These are phyloP conservation scores for Cremastinae sp. DNA, from an alignment of 2,888 invertebrate genomes.

Conservation along the genomic window DNA sequence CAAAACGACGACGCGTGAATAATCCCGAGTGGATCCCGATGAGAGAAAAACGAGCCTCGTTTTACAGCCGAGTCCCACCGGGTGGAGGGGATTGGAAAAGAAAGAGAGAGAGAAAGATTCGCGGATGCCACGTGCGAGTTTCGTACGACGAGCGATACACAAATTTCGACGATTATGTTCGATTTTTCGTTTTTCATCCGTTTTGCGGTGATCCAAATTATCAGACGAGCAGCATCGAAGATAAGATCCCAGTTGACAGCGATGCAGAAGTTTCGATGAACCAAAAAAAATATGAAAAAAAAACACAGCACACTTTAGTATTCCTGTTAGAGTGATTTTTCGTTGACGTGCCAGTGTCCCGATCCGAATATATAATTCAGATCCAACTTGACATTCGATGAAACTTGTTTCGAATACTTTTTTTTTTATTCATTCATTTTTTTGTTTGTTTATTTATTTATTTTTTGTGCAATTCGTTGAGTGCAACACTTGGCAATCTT, in stretches of 20 bases:
- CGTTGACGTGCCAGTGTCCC: not conserved
- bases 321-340: slow-evolving; percentile 41
- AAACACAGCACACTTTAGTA: slow-evolving; percentile 71
- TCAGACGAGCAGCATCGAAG: not conserved
- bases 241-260: slow-evolving; percentile 33
- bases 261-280: slow-evolving; percentile 52
- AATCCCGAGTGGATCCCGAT: slow-evolving; percentile 59
- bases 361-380: slow-evolving; percentile 6
- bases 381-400: not conserved
- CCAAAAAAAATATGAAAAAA: slow-evolving; percentile 63
- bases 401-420: slow-evolving; percentile 11
- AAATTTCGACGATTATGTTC: slow-evolving; percentile 19
- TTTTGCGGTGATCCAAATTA: slow-evolving; percentile 41
- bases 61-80: slow-evolving; percentile 51
- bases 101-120: slow-evolving; percentile 68
- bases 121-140: slow-evolving; percentile 61
- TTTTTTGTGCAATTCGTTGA: slow-evolving; percentile 2
- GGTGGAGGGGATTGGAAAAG: slow-evolving; percentile 6
- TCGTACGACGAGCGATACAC: slow-evolving; percentile 28
- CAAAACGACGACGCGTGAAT: slow-evolving; percentile 62
- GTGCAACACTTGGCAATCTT: slow-evolving; percentile 62
- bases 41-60: slow-evolving; percentile 66
- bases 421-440: slow-evolving; percentile 12
- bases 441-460: not conserved
- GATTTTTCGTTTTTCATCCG: slow-evolving; percentile 24